Base-by-base conservation (phyloP, 2,888 invertebrate genomes). In the Gastracanthus pulcherrimus region DNA sequence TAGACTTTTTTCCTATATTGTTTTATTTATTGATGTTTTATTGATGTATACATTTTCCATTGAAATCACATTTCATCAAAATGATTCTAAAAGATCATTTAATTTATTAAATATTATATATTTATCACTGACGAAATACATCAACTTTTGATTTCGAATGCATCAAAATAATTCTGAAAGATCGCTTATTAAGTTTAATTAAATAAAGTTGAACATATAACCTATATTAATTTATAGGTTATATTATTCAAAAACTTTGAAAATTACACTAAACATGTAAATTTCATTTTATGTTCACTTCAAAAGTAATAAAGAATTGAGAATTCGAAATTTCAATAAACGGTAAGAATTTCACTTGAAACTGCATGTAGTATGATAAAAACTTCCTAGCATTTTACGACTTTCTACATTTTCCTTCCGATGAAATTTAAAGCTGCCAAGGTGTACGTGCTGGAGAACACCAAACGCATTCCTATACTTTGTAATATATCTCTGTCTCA, bases 321-420 rank as follows among this genome's bases (percentile, higher is more conserved):
- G 74, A 80, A 64, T 48, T 70, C 51, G 41, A 48, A 80, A 80
- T 80, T 80, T 80, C 80, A 80, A 76, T 80, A 76, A 75, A 36
- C 51, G 31, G 34, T 69, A 75, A 80, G 74, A 79, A 60, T 79
- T 74, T 45, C 58, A 67, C 69, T 19, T 29, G 34, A 2, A 23
- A 23, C 64, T 64, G 51, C 41, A 70, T 31, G 66, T 36, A n/a
- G 51, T 51, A 69, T 76, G 60, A 76, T 76, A 76, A 75, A 71
- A 79, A 72, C 31, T 66, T 72, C 34, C 41, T 16, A 26, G 41
- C 58, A 72, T 23, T 79, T 72, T 78, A 71, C 55, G 78, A 79
- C 72, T 66, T 72, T 79, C 72, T 58, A 64, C 72, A 55, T 79
- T 72, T 72, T 66, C 72, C 45, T 36, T 55, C 71, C 11, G 70